Base-by-base conservation (phyloP, 2,888 invertebrate genomes). In the Ennomos erosarius region DNA sequence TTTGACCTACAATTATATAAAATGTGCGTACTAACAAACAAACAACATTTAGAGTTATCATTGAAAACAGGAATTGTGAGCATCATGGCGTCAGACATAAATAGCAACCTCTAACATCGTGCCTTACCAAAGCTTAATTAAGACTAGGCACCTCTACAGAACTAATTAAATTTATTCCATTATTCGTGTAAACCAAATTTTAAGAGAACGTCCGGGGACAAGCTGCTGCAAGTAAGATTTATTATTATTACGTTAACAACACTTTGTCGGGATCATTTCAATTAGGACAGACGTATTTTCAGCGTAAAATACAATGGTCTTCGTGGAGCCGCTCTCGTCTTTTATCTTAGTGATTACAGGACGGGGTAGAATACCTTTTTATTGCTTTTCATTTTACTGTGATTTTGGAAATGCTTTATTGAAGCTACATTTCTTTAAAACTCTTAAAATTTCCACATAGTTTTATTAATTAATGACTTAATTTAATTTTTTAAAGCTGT, bases 141-240 rank as follows among this genome's bases (percentile, higher is more conserved):
- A 85, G 84, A 80, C 82, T 82, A 86, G 84, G 76, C 78, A 84
- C 81, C 83, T 82, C 76, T 78, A 76, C 76, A 76, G 76, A 87
- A 86, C 87, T 87, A 89, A 89, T 89, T 89, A 85, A 90, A 90
- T 84, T 88, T 89, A 85, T 87, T 88, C 82, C 85, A 87, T 88
- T 88, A 88, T 85, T 85, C 78, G 74, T 73, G 78, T 75, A 81
- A 86, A 86, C 79, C 77, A 86, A 87, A 86, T 85, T 84, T 86
- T 79, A 68, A 82, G 78, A 78, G 78, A 78, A 77, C 74, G 75
- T 76, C 76, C 71, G 65, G 76, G 73, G 77, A 81, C 78, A 78
- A 73, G 73, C 75, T 75, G 73, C 70, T 78, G 75, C 75, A 70
- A 74, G 77, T 73, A 72, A 79, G 78, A 81, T 81, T 82, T 79